Conservation (phyloP, 2,113 vertebrate genomes). For the Excalfactoria chinensis region DNA sequence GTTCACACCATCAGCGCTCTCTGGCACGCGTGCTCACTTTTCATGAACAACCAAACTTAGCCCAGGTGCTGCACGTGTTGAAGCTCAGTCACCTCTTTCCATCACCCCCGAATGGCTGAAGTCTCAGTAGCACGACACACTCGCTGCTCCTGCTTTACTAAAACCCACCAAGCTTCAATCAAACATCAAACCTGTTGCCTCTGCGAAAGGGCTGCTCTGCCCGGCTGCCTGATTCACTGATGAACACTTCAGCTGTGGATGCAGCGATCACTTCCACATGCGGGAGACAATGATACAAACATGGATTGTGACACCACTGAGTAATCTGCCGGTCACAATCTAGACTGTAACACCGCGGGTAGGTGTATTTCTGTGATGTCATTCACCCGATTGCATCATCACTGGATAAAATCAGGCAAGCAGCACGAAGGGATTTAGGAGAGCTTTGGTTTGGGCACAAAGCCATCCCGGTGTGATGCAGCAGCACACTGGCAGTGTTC, state of each 20-base stretch:
- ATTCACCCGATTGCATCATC: slow-evolving; percentile 15
- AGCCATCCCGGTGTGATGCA: background rate
- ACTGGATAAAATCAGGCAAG: slow-evolving; percentile 20
- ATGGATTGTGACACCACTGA: slow-evolving; percentile 17
- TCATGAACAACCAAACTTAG: background rate
- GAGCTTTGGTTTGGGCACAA: background rate
- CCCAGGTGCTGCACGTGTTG: background rate
- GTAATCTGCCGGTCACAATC: slow-evolving; percentile 58
- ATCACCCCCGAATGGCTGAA: background rate
- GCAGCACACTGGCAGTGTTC: background rate
- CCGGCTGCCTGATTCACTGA: background rate
- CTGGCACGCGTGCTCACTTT: background rate
- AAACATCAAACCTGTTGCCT: background rate
- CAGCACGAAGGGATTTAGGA: slow-evolving; percentile 9
- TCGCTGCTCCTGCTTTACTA: background rate
- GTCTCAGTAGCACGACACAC: background rate
- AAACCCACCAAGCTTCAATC: background rate
- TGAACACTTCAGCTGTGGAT: slow-evolving; percentile 1
- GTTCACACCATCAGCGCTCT: background rate
- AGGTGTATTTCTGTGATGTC: slow-evolving; percentile 56
- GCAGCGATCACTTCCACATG: slow-evolving; percentile 18
- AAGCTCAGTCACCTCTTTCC: background rate
- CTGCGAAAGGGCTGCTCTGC: background rate
- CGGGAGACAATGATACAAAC: slow-evolving; percentile 55
- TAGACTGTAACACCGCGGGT: slow-evolving; percentile 30